Evolutionary conservation across 2,888 invertebrate genomes (phyloP), one percentile per base, ranked within the genome.

Genomic region (Orgyia antiqua): DNA sequence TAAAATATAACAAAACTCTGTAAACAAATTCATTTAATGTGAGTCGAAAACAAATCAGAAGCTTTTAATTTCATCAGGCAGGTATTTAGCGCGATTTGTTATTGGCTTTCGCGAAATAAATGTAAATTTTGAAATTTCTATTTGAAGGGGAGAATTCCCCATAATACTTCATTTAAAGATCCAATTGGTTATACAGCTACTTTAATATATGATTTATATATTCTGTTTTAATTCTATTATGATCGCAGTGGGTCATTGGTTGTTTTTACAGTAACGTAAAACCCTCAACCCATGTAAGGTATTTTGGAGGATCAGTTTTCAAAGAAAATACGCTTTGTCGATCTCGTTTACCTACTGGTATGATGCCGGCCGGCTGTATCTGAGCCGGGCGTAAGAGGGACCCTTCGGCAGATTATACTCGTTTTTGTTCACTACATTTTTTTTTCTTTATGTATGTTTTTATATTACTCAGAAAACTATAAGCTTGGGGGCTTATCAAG

Each of bases 251-350:
- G 26, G 36, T 43, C 36, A 12, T 13, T 33, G 33, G 27, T 34
- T 50, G 36, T 57, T 58, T 54, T 58, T 52, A 45, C 58, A 51
- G 37, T 51, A 48, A 47, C 43, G 52, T 43, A 43, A 33, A 42
- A 51, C 55, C 50, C 55, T 50, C 53, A 52, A 50, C 51, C 54
- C 51, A 39, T 53, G 53, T 50, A 50, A 56, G 49, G 51, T 39
- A 58, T 58, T 63, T 58, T 48, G 47, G 24, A 36, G 63, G 67
- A 70, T 71, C 66, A 52, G 59, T 64, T 73, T 70, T 65, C 68
- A 70, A 70, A 70, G 68, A 68, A 70, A 73, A 70, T 61, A 70
- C 50, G 61, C 54, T 68, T 61, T 58, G 45, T 34, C 34, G 57
- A 60, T 60, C 59, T 54, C 48, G 58, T 64, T 61, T 55, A 23